Percentiles rank a stretch among this genome's conserved stretches.
Evolutionary conservation across 2,797 vertebrate species (phyloP).

Genomic region (Parotocinclus haroldoi): DNA sequence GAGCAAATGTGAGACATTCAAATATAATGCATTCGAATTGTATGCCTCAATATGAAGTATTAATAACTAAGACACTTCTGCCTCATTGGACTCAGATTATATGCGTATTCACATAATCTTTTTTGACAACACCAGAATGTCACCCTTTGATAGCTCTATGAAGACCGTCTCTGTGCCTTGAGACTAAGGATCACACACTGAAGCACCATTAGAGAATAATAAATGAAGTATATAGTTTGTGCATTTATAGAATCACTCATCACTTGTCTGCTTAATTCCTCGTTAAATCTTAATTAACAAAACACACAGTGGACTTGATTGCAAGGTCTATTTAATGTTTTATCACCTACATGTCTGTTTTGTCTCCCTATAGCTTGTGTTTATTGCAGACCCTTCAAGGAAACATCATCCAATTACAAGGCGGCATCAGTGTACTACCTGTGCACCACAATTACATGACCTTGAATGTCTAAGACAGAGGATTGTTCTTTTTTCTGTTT

Average conservation of each 20-base stretch:
- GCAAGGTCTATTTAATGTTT: constrained; percentile 1
- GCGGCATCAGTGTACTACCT: background rate
- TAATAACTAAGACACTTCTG: too few relatives aligned
- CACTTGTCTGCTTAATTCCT: background rate
- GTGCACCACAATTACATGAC: constrained; percentile 25
- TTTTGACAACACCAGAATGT: constrained; percentile 21
- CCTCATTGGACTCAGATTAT: too few relatives aligned
- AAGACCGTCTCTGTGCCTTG: too few relatives aligned
- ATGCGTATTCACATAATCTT: constrained; percentile 25
- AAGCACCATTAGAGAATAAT: constrained; percentile 9
- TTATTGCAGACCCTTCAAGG: constrained; percentile 8
- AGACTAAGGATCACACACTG: background rate
- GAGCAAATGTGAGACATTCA: too few relatives aligned
- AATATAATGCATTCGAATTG: too few relatives aligned
- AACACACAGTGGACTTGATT: background rate
- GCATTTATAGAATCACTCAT: too few relatives aligned
- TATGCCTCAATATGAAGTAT: too few relatives aligned
- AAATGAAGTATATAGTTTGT: background rate
- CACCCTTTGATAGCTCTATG: constrained; percentile 23
- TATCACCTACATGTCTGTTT: constrained; percentile 39
- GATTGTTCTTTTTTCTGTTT: constrained; percentile 26
- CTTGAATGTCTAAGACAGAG: constrained; percentile 30
- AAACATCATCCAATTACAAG: background rate
- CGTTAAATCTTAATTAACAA: background rate
- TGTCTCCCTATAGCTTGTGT: constrained; percentile 25